Conservation (phyloP, 2,888 invertebrate genomes). For the Ochropleura plecta region DNA sequence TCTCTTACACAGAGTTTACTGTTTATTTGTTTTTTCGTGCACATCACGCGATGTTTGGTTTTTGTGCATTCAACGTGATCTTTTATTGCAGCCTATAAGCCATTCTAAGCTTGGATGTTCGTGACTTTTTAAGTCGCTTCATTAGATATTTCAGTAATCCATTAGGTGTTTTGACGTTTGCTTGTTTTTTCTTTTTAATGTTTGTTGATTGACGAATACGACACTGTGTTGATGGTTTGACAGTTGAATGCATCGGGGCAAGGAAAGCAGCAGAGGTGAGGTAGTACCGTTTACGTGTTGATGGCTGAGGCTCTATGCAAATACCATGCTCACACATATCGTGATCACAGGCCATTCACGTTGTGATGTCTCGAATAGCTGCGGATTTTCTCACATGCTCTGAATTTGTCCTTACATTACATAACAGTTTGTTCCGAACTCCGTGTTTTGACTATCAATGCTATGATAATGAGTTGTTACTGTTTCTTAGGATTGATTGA, state of each 20-base stretch:
- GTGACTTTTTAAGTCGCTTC: constrained; percentile 14
- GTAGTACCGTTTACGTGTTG: constrained; percentile 69
- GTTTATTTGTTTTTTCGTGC: constrained; percentile 54
- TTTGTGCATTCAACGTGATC: constrained; percentile 39
- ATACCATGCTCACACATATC: constrained; percentile 64
- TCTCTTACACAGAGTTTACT: constrained; percentile 54
- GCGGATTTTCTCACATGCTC: constrained; percentile 52
- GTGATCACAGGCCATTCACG: constrained; percentile 41
- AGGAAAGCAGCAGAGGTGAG: constrained; percentile 62
- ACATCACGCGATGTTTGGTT: constrained; percentile 50
- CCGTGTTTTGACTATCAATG: constrained; percentile 41
- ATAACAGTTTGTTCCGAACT: constrained; percentile 34
- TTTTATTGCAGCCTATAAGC: constrained; percentile 23
- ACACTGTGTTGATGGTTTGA: constrained; percentile 25
- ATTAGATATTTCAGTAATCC: constrained; percentile 39
- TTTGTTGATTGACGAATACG: constrained; percentile 35
- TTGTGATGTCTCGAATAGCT: constrained; percentile 43
- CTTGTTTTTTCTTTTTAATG: constrained; percentile 1
- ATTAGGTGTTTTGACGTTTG: constrained; percentile 10
- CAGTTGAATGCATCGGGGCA: constrained; percentile 43
- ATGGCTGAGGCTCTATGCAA: constrained; percentile 72
- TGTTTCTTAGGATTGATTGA: constrained; percentile 37
- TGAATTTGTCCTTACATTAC: constrained; percentile 40
- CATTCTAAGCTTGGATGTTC: constrained; percentile 25
- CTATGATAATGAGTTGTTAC: constrained; percentile 44